Base-by-base conservation (phyloP, 2,888 invertebrate species). In the Argynnis bischoffii region DNA sequence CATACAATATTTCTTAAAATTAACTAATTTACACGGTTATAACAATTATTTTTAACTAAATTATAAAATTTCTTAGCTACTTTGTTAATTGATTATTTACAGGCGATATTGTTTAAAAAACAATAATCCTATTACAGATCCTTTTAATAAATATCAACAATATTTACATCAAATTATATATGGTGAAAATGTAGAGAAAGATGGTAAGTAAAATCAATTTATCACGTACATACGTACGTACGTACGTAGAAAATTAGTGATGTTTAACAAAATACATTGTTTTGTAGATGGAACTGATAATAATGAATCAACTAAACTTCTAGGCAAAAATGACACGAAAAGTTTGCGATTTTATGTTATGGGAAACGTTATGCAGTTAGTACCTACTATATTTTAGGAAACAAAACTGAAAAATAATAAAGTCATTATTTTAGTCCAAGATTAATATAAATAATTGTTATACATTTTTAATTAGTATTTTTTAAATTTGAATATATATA, bases 61-160 rank as follows among this genome's bases (percentile, higher is more conserved):
- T 18, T 1, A 18, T 18, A 18, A 18, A 18, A 4, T 26, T 26
- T 26, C 26, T 26, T 26, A 26, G 26, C 26, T 26, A 26, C 5
- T 4, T 35, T 15, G 14, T 15, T 15, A 21, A 21, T 35, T 16
- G 15, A 18, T 53, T 13, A 60, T 61, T 18, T 21, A 67, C 46
- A 6, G 2, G 2, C 8, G 35, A 35, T 6, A 35, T 35, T 8
- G 35, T 41, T 41, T 41, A 8, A 41, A 41, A 41, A 8, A 41
- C 6, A 35, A 6, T 0, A 6, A 6, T 35, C 6, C 6, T 55
- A 41, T 77, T 76, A 64, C 75, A 81, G 81, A 81, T 76, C 81
- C 81, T 1, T 69, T 76, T 64, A 64, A 66, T 8, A 26, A 47
- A 11, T 74, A 75, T 56, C 70, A 78, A 70, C 61, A 35, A 5